Percentiles rank a stretch among this genome's conserved stretches.
Conservation (phyloP, 1,140 invertebrate species). For the Drosophila busckii region DNA sequence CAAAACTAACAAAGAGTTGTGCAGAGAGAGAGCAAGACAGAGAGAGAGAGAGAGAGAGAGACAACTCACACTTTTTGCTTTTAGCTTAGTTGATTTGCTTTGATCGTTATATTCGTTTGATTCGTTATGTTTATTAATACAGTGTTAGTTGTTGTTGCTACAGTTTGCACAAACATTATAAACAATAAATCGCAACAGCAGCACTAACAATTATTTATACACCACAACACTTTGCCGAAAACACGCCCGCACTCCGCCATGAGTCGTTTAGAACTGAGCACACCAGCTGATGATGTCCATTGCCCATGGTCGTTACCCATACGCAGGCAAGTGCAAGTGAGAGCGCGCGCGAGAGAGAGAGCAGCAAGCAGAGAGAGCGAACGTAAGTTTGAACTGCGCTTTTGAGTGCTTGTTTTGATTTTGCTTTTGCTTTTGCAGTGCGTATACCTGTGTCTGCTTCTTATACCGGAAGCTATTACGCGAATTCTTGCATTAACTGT, state of each 20-base stretch:
- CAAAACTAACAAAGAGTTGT: conserved; percentile 2
- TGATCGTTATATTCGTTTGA: conserved; percentile 36
- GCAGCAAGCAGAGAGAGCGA: conserved; percentile 5
- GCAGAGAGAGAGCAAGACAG: background rate
- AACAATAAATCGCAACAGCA: conserved; percentile 38
- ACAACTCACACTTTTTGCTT: conserved; percentile 59
- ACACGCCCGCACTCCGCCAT: conserved; percentile 51
- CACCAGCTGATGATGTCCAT: conserved; percentile 28
- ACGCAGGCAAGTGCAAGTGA: background rate
- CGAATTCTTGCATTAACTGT: conserved; percentile 36
- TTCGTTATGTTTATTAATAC: conserved; percentile 22
- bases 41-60: conserved; percentile 2
- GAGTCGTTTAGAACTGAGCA: conserved; percentile 55
- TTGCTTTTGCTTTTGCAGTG: conserved; percentile 3
- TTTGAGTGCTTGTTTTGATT: conserved; percentile 12
- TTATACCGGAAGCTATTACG: conserved; percentile 59
- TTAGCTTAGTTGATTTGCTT: conserved; percentile 40
- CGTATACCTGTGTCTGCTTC: conserved; percentile 21
- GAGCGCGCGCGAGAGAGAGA: conserved; percentile 8
- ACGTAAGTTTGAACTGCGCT: conserved; percentile 9
- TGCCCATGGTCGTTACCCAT: too few relatives aligned
- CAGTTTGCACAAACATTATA: conserved; percentile 58
- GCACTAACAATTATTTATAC: conserved; percentile 32
- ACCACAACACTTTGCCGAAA: conserved; percentile 31
- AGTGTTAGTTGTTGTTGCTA: conserved; percentile 26